phyloP scores from a whole-genome alignment of 2,888 invertebrate genomes.

The Tiliacea aurago region DNA sequence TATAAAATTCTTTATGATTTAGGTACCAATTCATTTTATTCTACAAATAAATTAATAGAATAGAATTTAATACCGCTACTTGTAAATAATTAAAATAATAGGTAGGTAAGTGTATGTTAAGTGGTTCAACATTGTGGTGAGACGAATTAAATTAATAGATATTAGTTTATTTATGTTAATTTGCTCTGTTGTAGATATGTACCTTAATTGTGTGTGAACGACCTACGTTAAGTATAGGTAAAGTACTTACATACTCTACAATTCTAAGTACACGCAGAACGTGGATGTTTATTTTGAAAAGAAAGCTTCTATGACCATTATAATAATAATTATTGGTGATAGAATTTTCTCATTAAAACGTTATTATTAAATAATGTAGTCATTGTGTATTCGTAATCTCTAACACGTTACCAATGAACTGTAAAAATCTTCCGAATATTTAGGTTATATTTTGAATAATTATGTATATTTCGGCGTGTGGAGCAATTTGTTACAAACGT shows the following conservation, averaged over 20 bases:
- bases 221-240: background rate
- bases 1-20: slow-evolving; percentile 35
- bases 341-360: too few species aligned
- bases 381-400: slow-evolving; percentile 22
- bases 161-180: background rate
- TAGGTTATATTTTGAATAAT: slow-evolving; percentile 31
- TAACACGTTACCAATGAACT: slow-evolving; percentile 31
- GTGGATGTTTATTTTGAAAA: background rate
- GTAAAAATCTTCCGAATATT: slow-evolving; percentile 30
- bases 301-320: background rate
- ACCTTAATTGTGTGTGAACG: background rate
- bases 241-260: background rate
- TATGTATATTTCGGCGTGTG: background rate
- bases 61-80: slow-evolving; percentile 56
- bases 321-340: too few species aligned
- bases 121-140: background rate
- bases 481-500: slow-evolving; percentile 3
- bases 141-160: slow-evolving; percentile 7
- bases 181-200: background rate
- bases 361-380: background rate
- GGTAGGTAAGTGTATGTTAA: background rate
- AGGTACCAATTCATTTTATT: slow-evolving; percentile 29
- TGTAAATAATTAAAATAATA: slow-evolving; percentile 20
- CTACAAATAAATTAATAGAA: slow-evolving; percentile 42
- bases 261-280: too few species aligned